Conservation (phyloP, 2,888 invertebrate species). For the Phengaris alcon region DNA sequence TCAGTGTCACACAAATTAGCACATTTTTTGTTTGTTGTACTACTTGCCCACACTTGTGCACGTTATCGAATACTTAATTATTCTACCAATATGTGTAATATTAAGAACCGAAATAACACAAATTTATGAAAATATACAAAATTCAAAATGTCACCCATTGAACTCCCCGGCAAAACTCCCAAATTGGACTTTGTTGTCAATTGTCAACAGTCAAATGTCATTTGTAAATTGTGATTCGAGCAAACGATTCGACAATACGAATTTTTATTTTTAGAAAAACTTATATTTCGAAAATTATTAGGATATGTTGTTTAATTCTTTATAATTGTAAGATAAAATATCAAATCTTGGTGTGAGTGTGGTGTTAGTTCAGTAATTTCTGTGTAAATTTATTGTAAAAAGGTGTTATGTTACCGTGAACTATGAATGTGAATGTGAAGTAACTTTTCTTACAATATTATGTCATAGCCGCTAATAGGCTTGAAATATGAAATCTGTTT, state of each 20-base stretch:
- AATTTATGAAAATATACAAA: too few species aligned
- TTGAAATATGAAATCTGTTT: slow-evolving; percentile 22
- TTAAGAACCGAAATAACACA: too few species aligned
- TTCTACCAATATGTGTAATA: too few species aligned
- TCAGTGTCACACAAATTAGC: too few species aligned
- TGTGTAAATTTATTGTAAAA: slow-evolving; percentile 29
- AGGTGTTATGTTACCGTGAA: slow-evolving; percentile 62
- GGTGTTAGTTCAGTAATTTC: slow-evolving; percentile 19
- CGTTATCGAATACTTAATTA: too few species aligned
- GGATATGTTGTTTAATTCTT: not conserved
- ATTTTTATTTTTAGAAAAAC: slow-evolving; percentile 26
- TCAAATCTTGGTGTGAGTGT: not conserved
- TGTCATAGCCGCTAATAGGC: slow-evolving; percentile 74
- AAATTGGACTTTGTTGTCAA: not conserved
- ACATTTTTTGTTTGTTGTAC: too few species aligned
- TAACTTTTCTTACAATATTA: slow-evolving; percentile 66
- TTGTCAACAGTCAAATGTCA: not conserved
- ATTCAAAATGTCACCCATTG: too few species aligned
- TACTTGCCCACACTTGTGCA: too few species aligned
- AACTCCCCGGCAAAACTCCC: too few species aligned
- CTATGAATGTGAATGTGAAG: slow-evolving; percentile 46
- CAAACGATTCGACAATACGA: slow-evolving; percentile 21
- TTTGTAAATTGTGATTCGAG: slow-evolving; percentile 5
- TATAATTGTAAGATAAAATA: not conserved
- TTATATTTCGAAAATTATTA: not conserved